Percentiles rank a stretch among this genome's conserved stretches.
Evolutionary conservation across 2,797 vertebrate species (phyloP).

Genomic region (Euphonia xanthogaster): DNA sequence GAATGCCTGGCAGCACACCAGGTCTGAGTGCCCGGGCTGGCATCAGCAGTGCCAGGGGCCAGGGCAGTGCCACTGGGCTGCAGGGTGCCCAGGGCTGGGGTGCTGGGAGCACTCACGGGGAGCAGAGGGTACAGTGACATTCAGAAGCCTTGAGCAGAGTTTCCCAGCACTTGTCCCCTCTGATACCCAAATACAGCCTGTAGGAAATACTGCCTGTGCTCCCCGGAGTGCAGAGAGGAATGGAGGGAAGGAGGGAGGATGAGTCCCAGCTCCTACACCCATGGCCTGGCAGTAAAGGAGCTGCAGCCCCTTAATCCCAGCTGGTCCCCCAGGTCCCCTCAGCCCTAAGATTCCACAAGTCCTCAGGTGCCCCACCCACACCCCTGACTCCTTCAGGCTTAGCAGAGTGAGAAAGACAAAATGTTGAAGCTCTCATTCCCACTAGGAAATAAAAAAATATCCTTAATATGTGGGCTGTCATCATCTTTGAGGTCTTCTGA

Average conservation of each 20-base stretch:
- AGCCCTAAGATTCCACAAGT: neutral
- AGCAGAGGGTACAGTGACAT: neutral
- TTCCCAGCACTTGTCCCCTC: neutral
- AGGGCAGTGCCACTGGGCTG: neutral
- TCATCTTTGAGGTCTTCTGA: neutral
- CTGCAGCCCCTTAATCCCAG: neutral
- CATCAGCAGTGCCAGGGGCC: neutral
- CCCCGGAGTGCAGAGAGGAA: neutral
- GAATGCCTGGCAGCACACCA: accelerated
- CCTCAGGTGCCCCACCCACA: neutral
- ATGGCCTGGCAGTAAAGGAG: neutral
- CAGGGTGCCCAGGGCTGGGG: neutral
- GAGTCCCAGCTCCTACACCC: accelerated
- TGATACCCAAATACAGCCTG: neutral
- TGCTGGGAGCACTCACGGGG: neutral
- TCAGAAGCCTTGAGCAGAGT: neutral
- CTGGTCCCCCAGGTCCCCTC: neutral
- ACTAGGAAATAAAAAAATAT: neutral
- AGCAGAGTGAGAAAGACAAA: neutral
- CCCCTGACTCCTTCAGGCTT: neutral
- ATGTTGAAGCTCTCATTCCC: neutral
- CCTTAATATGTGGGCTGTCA: neutral
- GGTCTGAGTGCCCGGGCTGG: accelerated
- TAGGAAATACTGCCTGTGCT: neutral
- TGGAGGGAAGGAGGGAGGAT: neutral